These are phyloP conservation scores for Crocuta crocuta DNA, from an alignment of 2,113 vertebrate genomes.

Conservation along the genomic window DNA sequence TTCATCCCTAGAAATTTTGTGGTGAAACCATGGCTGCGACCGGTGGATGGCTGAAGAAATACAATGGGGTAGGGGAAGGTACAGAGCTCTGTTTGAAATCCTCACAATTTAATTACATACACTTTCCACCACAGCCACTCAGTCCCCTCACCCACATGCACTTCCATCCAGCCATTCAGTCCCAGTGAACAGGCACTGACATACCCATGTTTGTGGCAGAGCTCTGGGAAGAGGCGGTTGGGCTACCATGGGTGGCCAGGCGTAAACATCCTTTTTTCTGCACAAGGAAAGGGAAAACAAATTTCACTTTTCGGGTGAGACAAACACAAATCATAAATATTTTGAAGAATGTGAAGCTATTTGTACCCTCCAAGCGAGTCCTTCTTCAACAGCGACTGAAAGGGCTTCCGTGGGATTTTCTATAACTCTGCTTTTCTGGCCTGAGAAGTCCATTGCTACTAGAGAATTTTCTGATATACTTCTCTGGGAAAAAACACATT, in stretches of 20 bases:
- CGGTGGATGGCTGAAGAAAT: constrained; percentile 91
- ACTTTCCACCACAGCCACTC: background rate
- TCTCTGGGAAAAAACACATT: constrained; percentile 87
- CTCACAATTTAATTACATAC: background rate
- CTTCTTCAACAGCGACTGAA: constrained; percentile 97
- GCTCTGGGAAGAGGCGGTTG: constrained; percentile 89
- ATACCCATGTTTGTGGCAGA: constrained; percentile 91
- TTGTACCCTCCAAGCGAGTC: constrained; percentile 96
- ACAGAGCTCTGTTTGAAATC: constrained; percentile 46
- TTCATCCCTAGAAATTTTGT: constrained; percentile 96
- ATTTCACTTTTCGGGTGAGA: constrained; percentile 51
- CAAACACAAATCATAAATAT: constrained; percentile 5
- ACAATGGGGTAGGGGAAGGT: background rate
- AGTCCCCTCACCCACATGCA: background rate
- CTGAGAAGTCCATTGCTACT: constrained; percentile 99
- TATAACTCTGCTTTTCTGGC: constrained; percentile 95
- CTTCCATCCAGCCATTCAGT: accelerated
- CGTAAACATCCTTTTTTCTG: constrained; percentile 97
- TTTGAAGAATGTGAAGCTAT: constrained; percentile 64
- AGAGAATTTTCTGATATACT: constrained; percentile 98
- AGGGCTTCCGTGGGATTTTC: constrained; percentile 97
- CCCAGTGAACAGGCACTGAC: background rate
- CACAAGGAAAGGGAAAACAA: constrained; percentile 71
- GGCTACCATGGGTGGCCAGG: constrained; percentile 92
- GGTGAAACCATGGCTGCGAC: constrained; percentile 97